phyloP scores from a whole-genome alignment of 2,888 invertebrate species.

The Andrena minutula region DNA sequence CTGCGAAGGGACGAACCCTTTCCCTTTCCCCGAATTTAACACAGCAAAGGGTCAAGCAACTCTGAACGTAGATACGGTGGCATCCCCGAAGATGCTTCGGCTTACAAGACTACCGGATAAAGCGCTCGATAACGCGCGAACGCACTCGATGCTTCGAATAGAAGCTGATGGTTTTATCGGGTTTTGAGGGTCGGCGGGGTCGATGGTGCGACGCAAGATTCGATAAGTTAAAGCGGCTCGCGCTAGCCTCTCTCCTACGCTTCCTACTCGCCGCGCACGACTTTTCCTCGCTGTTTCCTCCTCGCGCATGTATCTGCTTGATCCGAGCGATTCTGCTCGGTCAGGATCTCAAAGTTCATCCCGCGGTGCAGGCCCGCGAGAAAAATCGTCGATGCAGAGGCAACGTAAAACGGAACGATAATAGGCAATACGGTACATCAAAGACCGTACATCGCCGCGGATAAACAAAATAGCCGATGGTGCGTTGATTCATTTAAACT shows the following conservation, averaged over 20 bases:
- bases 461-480: constrained; percentile 45
- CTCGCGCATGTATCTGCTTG: neutral
- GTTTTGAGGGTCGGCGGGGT: constrained; percentile 71
- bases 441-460: constrained; percentile 4
- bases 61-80: constrained; percentile 4
- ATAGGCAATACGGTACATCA: constrained; percentile 25
- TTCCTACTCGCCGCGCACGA: constrained; percentile 20
- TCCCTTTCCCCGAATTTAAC: neutral
- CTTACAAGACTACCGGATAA: constrained; percentile 46
- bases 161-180: constrained; percentile 63
- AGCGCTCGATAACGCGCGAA: constrained; percentile 58
- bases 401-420: constrained; percentile 30
- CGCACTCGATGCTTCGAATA: constrained; percentile 46
- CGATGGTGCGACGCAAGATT: constrained; percentile 69
- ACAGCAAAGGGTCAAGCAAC: constrained; percentile 9
- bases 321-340: constrained; percentile 2
- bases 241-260: constrained; percentile 15
- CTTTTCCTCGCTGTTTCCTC: constrained; percentile 13
- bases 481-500: constrained; percentile 44
- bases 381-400: neutral
- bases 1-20: neutral
- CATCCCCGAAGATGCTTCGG: constrained; percentile 30
- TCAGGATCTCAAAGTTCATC: constrained; percentile 35
- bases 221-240: constrained; percentile 61
- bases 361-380: neutral